A percentile compares a stretch with the other conserved stretches of the same genome.
phyloP scores from a whole-genome alignment of 2,797 vertebrate species.

The Melanotaenia nigrans region DNA sequence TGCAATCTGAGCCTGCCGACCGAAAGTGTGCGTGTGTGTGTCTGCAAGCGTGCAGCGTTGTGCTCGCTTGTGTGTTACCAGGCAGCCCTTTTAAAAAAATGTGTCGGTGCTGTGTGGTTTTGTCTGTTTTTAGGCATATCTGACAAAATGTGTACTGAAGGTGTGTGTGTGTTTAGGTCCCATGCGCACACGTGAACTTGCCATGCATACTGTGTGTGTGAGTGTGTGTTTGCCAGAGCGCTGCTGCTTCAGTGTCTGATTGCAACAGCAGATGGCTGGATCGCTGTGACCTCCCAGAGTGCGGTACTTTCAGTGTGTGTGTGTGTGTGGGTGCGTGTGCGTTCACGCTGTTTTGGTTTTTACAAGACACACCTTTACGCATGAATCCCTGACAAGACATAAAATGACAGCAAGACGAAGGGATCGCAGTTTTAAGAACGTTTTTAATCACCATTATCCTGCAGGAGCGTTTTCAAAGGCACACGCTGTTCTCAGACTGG shows the following conservation, averaged over 20 bases:
- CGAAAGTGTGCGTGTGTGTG: slow-evolving; percentile 4
- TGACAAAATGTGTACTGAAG: slow-evolving; percentile 34
- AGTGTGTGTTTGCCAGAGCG: slow-evolving; percentile 45
- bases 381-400: slow-evolving; percentile 33
- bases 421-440: slow-evolving; percentile 26
- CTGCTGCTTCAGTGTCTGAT: slow-evolving; percentile 75
- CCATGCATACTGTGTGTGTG: slow-evolving; percentile 3
- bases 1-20: slow-evolving; percentile 79
- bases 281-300: slow-evolving; percentile 77
- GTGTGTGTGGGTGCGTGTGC: slow-evolving; percentile 10
- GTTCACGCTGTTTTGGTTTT: slow-evolving; percentile 45
- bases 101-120: slow-evolving; percentile 46
- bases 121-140: slow-evolving; percentile 56
- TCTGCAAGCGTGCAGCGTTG: not conserved
- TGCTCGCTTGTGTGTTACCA: slow-evolving; percentile 50
- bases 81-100: slow-evolving; percentile 54
- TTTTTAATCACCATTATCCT: slow-evolving; percentile 30
- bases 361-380: slow-evolving; percentile 31
- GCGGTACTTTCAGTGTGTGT: slow-evolving; percentile 46
- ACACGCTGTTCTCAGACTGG: slow-evolving; percentile 57
- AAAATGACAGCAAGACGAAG: slow-evolving; percentile 37
- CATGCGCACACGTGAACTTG: slow-evolving; percentile 36
- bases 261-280: slow-evolving; percentile 85
- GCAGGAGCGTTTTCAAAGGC: slow-evolving; percentile 45
- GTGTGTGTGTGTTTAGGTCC: slow-evolving; percentile 19